Conservation (phyloP, 1,140 invertebrate genomes). For the Bombus breviceps region DNA sequence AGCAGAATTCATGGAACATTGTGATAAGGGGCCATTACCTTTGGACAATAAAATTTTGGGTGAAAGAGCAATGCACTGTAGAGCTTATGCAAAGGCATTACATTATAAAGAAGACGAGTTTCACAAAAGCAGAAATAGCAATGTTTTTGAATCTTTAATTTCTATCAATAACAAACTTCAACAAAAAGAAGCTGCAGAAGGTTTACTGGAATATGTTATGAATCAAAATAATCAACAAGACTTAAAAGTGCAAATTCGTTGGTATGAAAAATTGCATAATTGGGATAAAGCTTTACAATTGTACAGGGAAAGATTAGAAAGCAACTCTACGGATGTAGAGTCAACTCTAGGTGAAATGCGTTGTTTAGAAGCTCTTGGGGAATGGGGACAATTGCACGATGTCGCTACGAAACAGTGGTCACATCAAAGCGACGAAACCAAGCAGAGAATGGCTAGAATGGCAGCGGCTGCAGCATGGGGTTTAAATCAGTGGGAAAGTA, state of each 20-base stretch:
- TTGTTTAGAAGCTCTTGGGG: constrained; percentile 97
- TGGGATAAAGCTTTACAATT: constrained; percentile 97
- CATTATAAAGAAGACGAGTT: constrained; percentile 99
- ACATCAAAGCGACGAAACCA: constrained; percentile 86
- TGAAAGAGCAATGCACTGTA: constrained; percentile 91
- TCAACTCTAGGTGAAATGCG: constrained; percentile 96
- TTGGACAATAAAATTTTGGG: constrained; percentile 92
- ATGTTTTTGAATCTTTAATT: constrained; percentile 96
- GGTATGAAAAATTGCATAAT: constrained; percentile 99
- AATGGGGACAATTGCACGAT: constrained; percentile 95
- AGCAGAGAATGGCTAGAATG: constrained; percentile 93
- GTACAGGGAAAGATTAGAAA: constrained; percentile 89
- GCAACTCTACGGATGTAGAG: constrained; percentile 88
- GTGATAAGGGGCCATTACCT: constrained; percentile 97
- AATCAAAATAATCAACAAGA: constrained; percentile 86
- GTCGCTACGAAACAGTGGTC: constrained; percentile 91
- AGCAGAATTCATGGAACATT: constrained; percentile 99
- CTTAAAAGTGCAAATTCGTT: constrained; percentile 94
- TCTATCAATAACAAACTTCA: constrained; percentile 99
- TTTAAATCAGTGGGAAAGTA: constrained; percentile 94
- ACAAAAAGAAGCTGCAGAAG: constrained; percentile 98
- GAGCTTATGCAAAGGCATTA: constrained; percentile 97
- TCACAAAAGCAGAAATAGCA: constrained; percentile 85
- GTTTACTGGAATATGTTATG: constrained; percentile 95
- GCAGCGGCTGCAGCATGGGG: constrained; percentile 98